Evolutionary conservation across 1,140 invertebrate species (phyloP), one percentile per base, ranked within the genome.

Genomic region (Lepidotrigona ventralis): DNA sequence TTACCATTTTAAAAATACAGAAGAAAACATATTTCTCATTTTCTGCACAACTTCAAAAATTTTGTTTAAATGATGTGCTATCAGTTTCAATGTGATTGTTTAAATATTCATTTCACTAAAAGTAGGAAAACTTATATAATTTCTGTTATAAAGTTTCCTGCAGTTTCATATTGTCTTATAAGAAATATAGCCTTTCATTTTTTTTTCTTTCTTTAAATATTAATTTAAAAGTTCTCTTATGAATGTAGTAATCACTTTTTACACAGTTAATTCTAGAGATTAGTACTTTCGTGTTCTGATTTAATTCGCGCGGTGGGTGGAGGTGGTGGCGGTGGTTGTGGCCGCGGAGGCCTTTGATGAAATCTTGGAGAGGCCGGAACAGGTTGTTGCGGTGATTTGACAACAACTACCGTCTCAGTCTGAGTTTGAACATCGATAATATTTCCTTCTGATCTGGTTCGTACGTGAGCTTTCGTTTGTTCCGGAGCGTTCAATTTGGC

Each of bases 361-460:
- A 92, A 91, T 74, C 93, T 90, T 23, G 93, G 93, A 11, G 93
- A 94, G 5, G 91, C 90, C 1, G 93, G 93, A 14, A 90, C 89
- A 4, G 89, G 90, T 66, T 92, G 90, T 73, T 91, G 92, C 21
- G 90, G 91, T 53, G 91, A 92, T 78, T 92, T 92, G 29, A 89
- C 84, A 11, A 92, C 86, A 68, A 92, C 86, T 23, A 91, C 85
- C n/a, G 91, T 91, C 71, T 91, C 87, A 54, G 92, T 91, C 66
- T 92, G 92, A 1, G 91, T 92, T 80, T 94, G 92, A 64, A 94
- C 92, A 66, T 95, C 94, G 70, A 95, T 93, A 69, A 95, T 95
- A 79, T 94, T 94, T 9, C 94, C 95, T 87, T 95, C 95, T 26
- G 95, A 95, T 71, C 93, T 91, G 12, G 94, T 95, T 33, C 95